phyloP scores from a whole-genome alignment of 2,797 vertebrate species.

The Smutsia temminckii region DNA sequence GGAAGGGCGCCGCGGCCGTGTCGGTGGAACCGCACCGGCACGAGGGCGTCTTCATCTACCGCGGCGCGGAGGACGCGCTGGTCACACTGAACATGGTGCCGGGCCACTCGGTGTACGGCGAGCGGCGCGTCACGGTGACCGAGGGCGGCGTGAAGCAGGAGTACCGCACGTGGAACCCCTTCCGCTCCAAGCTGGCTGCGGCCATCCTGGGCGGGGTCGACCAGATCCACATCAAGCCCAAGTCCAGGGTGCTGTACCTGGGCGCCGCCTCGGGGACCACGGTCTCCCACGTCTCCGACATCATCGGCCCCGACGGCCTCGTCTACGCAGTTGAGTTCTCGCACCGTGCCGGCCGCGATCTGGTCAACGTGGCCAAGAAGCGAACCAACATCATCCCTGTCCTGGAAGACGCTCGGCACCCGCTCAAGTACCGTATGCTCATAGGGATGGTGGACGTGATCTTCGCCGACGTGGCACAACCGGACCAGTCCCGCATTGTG shows the following conservation, averaged over 20 bases:
- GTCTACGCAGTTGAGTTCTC: slow-evolving; percentile 96
- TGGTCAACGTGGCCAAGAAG: slow-evolving; percentile 94
- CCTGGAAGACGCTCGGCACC: slow-evolving; percentile 94
- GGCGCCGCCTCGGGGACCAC: slow-evolving; percentile 95
- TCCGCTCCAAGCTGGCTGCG: slow-evolving; percentile 93
- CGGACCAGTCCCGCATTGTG: slow-evolving; percentile 94
- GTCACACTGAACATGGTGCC: slow-evolving; percentile 93
- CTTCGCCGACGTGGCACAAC: slow-evolving; percentile 95
- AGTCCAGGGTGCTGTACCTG: slow-evolving; percentile 91
- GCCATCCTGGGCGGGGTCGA: slow-evolving; percentile 94
- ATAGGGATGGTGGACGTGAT: slow-evolving; percentile 96
- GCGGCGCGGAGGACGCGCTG: slow-evolving; percentile 92
- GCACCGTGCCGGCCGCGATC: slow-evolving; percentile 93
- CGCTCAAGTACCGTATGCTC: slow-evolving; percentile 94
- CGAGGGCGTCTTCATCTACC: slow-evolving; percentile 94
- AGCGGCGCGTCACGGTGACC: slow-evolving; percentile 91
- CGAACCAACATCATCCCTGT: slow-evolving; percentile 96
- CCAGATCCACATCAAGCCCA: slow-evolving; percentile 94
- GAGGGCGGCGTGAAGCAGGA: slow-evolving; percentile 90
- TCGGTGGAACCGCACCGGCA: slow-evolving; percentile 93
- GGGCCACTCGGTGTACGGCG: slow-evolving; percentile 93
- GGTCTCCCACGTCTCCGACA: slow-evolving; percentile 94
- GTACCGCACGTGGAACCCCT: slow-evolving; percentile 95
- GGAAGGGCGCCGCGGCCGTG: slow-evolving; percentile 84
- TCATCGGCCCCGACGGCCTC: slow-evolving; percentile 92